A percentile compares a stretch with the other conserved stretches of the same genome.
Conservation (phyloP, 2,113 vertebrate species). For the Sinocyclocheilus grahami region DNA sequence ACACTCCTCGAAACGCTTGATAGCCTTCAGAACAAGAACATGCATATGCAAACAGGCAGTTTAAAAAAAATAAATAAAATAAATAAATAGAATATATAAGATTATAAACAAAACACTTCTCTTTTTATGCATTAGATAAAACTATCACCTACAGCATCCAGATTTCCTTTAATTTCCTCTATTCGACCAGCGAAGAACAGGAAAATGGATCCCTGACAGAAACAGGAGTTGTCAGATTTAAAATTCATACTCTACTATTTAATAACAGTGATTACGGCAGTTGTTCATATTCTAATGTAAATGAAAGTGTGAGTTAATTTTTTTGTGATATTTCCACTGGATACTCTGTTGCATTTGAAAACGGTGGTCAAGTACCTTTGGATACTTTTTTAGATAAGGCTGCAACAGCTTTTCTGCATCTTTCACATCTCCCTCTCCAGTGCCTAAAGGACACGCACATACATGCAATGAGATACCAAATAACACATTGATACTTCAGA, state of each 20-base stretch:
- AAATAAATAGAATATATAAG: not conserved
- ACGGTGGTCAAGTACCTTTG: conserved; percentile 74
- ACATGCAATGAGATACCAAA: conserved; percentile 12
- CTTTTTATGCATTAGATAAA: not conserved
- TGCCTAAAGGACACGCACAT: conserved; percentile 77
- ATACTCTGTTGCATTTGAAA: not conserved
- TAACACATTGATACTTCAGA: not conserved
- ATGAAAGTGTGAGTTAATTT: not conserved
- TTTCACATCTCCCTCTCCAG: conserved; percentile 89
- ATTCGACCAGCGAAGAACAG: conserved; percentile 98
- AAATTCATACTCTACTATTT: not conserved
- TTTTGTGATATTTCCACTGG: not conserved
- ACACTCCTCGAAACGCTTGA: conserved; percentile 89
- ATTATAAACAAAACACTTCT: not conserved
- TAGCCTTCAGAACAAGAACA: conserved; percentile 76
- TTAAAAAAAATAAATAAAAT: too few relatives aligned
- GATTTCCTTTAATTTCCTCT: conserved; percentile 95
- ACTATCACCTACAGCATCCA: conserved; percentile 83
- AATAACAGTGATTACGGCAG: not conserved
- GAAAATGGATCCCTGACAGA: conserved; percentile 92
- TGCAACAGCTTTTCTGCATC: conserved; percentile 91
- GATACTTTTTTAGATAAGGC: conserved; percentile 90
- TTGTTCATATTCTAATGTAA: too few relatives aligned
- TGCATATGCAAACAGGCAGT: not conserved
- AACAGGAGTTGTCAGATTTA: not conserved